Percentiles rank a stretch among this genome's conserved stretches.
Evolutionary conservation across 1,140 invertebrate genomes (phyloP).

Genomic region (Nilaparvata lugens): DNA sequence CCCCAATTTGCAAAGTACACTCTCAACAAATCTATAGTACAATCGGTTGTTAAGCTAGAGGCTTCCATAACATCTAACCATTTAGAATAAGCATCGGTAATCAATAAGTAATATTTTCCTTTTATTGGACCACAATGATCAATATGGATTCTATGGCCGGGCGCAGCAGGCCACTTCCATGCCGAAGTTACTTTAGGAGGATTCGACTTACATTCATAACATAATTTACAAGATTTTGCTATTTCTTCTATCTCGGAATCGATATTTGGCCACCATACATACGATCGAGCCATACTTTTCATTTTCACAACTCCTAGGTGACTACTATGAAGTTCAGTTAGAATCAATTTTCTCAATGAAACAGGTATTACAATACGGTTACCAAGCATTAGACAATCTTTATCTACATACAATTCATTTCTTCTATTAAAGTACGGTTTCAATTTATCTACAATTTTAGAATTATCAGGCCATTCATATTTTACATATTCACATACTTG

Average conservation of each 20-base stretch:
- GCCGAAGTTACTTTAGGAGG: background rate
- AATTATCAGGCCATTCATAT: slow-evolving; percentile 5
- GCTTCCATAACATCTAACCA: slow-evolving; percentile 32
- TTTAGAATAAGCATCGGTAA: slow-evolving; percentile 33
- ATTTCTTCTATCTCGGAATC: slow-evolving; percentile 30
- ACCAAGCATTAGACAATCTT: slow-evolving; percentile 12
- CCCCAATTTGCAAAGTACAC: slow-evolving; percentile 21
- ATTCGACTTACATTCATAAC: slow-evolving; percentile 4
- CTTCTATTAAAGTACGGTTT: slow-evolving; percentile 3
- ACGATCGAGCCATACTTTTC: slow-evolving; percentile 33
- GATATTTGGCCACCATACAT: slow-evolving; percentile 35
- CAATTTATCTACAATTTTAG: background rate
- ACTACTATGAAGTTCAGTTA: slow-evolving; percentile 31
- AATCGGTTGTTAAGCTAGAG: background rate
- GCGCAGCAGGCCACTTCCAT: no score
- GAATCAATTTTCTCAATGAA: slow-evolving; percentile 17
- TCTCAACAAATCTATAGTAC: slow-evolving; percentile 10
- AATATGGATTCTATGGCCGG: background rate
- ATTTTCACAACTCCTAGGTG: slow-evolving; percentile 32
- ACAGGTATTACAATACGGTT: slow-evolving; percentile 29
- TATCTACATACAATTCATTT: slow-evolving; percentile 9
- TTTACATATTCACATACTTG: background rate
- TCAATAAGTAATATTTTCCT: slow-evolving; percentile 11
- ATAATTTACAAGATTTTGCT: slow-evolving; percentile 14
- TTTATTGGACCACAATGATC: slow-evolving; percentile 5